Conservation (phyloP, 2,113 vertebrate species). For the Perccottus glenii region DNA sequence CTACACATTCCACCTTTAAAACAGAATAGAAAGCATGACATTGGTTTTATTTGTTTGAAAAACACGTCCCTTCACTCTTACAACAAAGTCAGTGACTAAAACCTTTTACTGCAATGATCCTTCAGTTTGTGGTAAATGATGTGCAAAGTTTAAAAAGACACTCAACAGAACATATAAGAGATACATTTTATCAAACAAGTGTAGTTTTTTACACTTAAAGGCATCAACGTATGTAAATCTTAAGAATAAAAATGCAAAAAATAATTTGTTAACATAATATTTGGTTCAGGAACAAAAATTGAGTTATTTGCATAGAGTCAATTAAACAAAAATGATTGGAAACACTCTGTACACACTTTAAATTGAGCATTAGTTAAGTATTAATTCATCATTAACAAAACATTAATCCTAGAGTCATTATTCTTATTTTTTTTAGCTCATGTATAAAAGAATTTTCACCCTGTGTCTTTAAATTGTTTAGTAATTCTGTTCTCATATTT, state of each 20-base stretch:
- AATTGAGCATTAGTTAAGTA: too few relatives aligned
- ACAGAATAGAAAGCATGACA: background rate
- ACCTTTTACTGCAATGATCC: background rate
- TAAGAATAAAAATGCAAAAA: background rate
- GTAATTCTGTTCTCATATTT: too few relatives aligned
- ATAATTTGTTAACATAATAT: constrained; percentile 1
- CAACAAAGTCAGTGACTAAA: too few relatives aligned
- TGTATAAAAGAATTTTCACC: too few relatives aligned
- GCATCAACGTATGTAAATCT: constrained; percentile 2
- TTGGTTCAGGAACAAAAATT: background rate
- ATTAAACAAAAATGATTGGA: background rate
- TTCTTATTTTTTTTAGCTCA: too few relatives aligned
- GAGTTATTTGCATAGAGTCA: constrained; percentile 7
- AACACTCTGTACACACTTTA: too few relatives aligned
- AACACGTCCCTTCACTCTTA: background rate
- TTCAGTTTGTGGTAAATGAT: too few relatives aligned
- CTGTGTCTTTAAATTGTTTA: too few relatives aligned
- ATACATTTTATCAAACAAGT: background rate
- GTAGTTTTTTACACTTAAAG: background rate
- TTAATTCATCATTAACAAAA: too few relatives aligned
- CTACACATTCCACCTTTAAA: background rate
- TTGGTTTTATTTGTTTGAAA: constrained; percentile 3
- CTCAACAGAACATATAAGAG: too few relatives aligned
- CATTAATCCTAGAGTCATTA: too few relatives aligned
- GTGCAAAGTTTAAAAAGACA: too few relatives aligned